Percentiles rank a stretch among this genome's conserved stretches.
Conservation (phyloP, 2,797 vertebrate species). For the Crypturellus tataupa region DNA sequence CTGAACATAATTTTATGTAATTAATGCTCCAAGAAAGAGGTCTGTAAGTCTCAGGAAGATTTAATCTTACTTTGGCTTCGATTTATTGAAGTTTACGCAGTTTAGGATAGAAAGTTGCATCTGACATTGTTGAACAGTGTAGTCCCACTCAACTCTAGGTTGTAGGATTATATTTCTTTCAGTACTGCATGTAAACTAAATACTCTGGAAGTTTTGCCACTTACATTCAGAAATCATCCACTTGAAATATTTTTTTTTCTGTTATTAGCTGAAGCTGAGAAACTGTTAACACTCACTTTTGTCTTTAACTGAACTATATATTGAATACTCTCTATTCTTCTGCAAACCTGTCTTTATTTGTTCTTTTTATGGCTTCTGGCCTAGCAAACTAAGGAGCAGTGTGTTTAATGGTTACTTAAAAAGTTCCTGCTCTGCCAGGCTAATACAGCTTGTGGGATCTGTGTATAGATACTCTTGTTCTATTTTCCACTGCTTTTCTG, state of each 20-base stretch:
- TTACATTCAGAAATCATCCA: not conserved
- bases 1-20: not conserved
- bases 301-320: not conserved
- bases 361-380: not conserved
- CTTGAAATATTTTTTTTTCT: not conserved
- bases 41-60: not conserved
- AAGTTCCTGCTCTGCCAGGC: not conserved
- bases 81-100: not conserved
- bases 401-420: not conserved
- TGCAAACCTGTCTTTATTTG: not conserved
- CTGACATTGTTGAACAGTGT: not conserved
- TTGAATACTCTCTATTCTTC: not conserved
- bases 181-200: not conserved
- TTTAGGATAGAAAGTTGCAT: not conserved
- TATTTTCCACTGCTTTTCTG: not conserved
- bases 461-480: not conserved
- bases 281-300: not conserved
- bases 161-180: not conserved
- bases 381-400: not conserved
- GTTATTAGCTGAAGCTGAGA: not conserved
- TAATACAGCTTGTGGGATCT: not conserved
- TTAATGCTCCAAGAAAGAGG: not conserved
- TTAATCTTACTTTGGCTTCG: not conserved
- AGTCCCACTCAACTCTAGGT: not conserved
- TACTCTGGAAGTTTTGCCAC: not conserved